Evolutionary conservation across 1,140 invertebrate species (phyloP), one percentile per base, ranked within the genome.

Genomic region (Microplitis mediator): DNA sequence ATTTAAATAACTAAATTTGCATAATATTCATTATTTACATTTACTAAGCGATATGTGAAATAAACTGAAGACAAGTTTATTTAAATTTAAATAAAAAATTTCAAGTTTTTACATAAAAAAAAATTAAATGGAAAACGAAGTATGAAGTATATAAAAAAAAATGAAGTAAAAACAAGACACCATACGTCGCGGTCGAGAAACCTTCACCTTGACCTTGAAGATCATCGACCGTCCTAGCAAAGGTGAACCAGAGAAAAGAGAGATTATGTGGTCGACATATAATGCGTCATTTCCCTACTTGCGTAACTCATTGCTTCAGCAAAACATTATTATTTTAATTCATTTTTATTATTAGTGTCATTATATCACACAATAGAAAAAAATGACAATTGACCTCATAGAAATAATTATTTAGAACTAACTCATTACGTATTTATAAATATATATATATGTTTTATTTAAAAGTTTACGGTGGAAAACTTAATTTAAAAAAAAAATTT

Each of bases 131-230:
- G 6, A 54, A 67, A 56, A 1, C n/a, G 16, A n/a, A 54, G 58
- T n/a, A 14, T 39, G 50, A 39, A 50, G 23, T 39, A 61, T 61
- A 50, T n/a, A 61, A 70, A 8, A 11, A 14, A 51, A 62, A 61
- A 61, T 32, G 23, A 58, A 70, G 32, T n/a, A 8, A 64, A 14
- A 58, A 71, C 16, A 62, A 64, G 31, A 58, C 14, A 16, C 23
- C n/a, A n/a, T 14, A 45, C 35, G 39, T 9, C 61, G 65, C 13
- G 50, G 64, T 71, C 71, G 71, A 77, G 72, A 79, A 77, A 73
- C 81, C 83, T 84, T 84, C 80, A 79, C 82, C 82, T 83, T 78
- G 81, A 80, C 82, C 83, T 85, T 82, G 81, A 81, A 79, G 76
- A 82, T 76, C 77, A 78, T 78, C 77, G 82, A 83, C 79, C 78